Base-by-base conservation (phyloP, 2,888 invertebrate genomes). In the Dysmachus trigonus region DNA sequence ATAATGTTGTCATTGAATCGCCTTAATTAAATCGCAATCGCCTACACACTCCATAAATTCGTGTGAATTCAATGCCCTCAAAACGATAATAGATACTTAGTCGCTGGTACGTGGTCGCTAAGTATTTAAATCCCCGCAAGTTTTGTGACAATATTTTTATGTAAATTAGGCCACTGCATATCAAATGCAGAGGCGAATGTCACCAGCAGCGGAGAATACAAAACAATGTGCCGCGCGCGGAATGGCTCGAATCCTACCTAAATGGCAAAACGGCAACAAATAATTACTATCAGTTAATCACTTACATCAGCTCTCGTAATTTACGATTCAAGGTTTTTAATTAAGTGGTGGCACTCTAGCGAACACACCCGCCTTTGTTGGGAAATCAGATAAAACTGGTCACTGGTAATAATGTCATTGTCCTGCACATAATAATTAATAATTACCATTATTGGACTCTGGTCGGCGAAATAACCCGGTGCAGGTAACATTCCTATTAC, bases 391-490 rank as follows among this genome's bases (percentile, higher is more conserved):
- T 84, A 84, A 84, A 51, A 74, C 51, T 35, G 27, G 51, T 33
- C 74, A 35, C 22, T 53, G 51, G 51, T 53, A 85, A 85, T 85
- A 85, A 77, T 77, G 85, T 77, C 77, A 85, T 85, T 85, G 85
- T 85, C 85, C 85, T 85, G 76, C 77, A 74, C 74, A 85, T 85
- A 74, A 76, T 85, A 85, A 85, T 85, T 85, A 85, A 38, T 85
- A 85, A 85, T 85, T 85, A 76, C 85, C 73, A 76, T 85, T 85
- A 85, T 85, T 85, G 85, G 85, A 85, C 76, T 74, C 41, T 76
- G 72, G 22, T 71, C 82, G 30, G 71, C 27, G 47, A 82, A 82
- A 82, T 71, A 38, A 13, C 27, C 33, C 22, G 82, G 35, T 15
- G 6, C 79, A 51, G 71, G 82, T 71, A 62, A 82, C 82, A 82